Percentiles rank a stretch among this genome's conserved stretches.
phyloP scores from a whole-genome alignment of 2,797 vertebrate genomes.

The Oceanodroma leucorhoa region DNA sequence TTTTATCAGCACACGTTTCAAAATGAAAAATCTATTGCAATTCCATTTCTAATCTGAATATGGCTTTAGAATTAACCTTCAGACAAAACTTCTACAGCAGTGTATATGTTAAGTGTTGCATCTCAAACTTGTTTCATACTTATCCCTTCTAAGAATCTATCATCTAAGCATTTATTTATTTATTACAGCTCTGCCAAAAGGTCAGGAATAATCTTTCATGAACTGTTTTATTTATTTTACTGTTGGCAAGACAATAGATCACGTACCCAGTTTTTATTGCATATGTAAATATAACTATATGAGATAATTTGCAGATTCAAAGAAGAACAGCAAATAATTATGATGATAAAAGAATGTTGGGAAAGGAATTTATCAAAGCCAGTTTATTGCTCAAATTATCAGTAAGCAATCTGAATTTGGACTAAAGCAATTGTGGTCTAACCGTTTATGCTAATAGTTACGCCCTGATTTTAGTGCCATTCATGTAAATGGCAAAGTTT shows the following conservation, averaged over 20 bases:
- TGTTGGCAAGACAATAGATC: conserved; percentile 28
- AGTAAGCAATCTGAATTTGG: background rate
- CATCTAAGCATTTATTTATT: background rate
- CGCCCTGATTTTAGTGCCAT: background rate
- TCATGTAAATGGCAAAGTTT: background rate
- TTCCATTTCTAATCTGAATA: background rate
- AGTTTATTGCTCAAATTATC: background rate
- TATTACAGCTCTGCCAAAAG: background rate
- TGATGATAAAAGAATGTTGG: conserved; percentile 13
- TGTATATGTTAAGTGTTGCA: background rate
- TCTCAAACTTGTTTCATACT: background rate
- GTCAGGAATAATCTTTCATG: background rate
- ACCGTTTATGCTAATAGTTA: background rate
- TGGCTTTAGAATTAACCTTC: background rate
- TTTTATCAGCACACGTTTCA: background rate
- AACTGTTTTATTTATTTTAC: conserved; percentile 5
- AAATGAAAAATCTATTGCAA: background rate
- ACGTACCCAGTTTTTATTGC: conserved; percentile 25
- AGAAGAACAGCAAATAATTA: conserved; percentile 37
- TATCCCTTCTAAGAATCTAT: background rate
- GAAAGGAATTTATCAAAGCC: conserved; percentile 38
- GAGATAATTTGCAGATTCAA: conserved; percentile 31
- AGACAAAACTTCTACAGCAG: background rate
- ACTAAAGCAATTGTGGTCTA: background rate
- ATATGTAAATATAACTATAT: conserved; percentile 32